Evolutionary conservation across 2,888 invertebrate species (phyloP).

Genomic region (Cosmia trapezina): DNA sequence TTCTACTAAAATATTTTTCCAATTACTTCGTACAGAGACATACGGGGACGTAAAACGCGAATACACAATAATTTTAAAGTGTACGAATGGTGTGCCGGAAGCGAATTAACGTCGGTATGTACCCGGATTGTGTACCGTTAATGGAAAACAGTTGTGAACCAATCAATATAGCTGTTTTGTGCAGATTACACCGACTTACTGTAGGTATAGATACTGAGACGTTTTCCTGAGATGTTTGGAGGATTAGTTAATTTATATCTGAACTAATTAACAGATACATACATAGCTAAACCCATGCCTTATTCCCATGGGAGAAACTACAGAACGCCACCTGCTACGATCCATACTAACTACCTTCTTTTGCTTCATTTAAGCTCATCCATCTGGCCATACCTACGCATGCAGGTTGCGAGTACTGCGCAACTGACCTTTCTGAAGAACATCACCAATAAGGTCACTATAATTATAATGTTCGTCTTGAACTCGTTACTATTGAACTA

Average conservation of each 20-base stretch:
- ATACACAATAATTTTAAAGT: constrained; percentile 54
- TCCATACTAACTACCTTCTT: neutral
- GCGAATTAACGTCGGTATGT: constrained; percentile 69
- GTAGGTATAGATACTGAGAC: neutral
- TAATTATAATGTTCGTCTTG: neutral
- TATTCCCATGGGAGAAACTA: neutral
- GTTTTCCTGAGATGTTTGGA: constrained; percentile 6
- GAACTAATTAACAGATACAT: neutral
- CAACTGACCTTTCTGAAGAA: neutral
- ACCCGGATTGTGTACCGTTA: constrained; percentile 74
- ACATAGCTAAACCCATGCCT: neutral
- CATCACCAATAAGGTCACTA: neutral
- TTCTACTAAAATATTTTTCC: constrained; percentile 29
- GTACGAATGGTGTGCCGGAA: constrained; percentile 56
- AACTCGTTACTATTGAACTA: neutral
- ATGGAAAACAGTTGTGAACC: constrained; percentile 82
- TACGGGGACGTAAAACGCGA: constrained; percentile 21
- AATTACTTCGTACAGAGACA: constrained; percentile 26
- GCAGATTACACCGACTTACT: constrained; percentile 48
- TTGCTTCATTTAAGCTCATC: neutral
- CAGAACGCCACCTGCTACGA: neutral
- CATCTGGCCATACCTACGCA: neutral
- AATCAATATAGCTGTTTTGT: constrained; percentile 71
- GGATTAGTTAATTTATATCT: neutral
- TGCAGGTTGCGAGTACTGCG: neutral